Conservation (phyloP, 2,888 invertebrate species). For the Heliconius erato region DNA sequence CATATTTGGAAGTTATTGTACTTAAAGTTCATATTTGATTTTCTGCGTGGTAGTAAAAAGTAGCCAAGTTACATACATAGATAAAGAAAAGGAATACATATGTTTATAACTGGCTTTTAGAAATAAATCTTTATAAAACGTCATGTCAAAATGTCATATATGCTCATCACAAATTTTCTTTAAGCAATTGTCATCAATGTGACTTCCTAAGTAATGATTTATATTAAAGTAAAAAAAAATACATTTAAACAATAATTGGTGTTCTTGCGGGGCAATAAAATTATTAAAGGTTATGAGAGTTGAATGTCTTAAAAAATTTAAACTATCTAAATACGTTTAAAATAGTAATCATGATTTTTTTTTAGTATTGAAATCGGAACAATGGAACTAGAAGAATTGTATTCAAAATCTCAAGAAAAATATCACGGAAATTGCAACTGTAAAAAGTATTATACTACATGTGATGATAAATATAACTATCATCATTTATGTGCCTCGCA, state of each 20-base stretch:
- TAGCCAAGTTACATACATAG: background rate
- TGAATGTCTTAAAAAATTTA: background rate
- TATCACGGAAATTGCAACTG: background rate
- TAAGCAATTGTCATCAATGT: background rate
- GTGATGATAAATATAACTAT: background rate
- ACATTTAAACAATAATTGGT: background rate
- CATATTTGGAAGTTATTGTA: too few relatives aligned
- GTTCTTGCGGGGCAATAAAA: background rate
- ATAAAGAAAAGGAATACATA: background rate
- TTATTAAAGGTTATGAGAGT: background rate
- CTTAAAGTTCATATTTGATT: too few relatives aligned
- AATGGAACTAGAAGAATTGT: conserved; percentile 2
- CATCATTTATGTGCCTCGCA: conserved; percentile 8
- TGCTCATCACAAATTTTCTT: background rate
- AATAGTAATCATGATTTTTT: background rate
- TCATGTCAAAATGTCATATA: background rate
- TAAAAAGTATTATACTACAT: background rate
- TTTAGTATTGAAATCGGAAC: background rate
- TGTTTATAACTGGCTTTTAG: conserved; percentile 3
- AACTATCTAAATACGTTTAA: background rate
- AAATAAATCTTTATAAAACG: background rate
- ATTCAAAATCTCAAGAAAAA: background rate
- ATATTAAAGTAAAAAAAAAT: conserved; percentile 15
- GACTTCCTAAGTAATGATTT: background rate
- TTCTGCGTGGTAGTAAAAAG: too few relatives aligned